phyloP scores from a whole-genome alignment of 2,888 invertebrate species.

The Sthenelais limicola region DNA sequence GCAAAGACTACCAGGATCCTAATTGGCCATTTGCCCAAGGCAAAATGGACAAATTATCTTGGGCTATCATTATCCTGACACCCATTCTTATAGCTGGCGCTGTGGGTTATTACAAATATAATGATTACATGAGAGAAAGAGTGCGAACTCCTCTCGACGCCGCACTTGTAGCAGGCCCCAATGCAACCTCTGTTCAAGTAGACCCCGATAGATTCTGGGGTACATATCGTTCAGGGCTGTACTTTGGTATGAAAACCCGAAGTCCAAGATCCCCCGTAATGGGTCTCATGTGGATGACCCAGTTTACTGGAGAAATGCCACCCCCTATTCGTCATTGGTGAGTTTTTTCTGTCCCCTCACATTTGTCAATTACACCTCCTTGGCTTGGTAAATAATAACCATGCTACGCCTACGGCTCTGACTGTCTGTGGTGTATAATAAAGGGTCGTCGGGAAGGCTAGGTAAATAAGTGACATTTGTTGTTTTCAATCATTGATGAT shows the following conservation, averaged over 20 bases:
- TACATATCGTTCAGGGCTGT: slow-evolving; percentile 78
- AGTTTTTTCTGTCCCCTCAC: too few species aligned
- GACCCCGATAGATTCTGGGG: slow-evolving; percentile 81
- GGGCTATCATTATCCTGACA: slow-evolving; percentile 41
- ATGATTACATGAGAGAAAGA: slow-evolving; percentile 37
- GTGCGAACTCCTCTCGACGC: slow-evolving; percentile 51
- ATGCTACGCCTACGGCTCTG: too few species aligned
- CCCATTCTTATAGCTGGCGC: slow-evolving; percentile 38
- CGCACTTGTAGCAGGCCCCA: slow-evolving; percentile 42
- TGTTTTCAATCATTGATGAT: too few species aligned
- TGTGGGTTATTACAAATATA: slow-evolving; percentile 41
- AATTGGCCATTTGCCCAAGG: slow-evolving; percentile 47
- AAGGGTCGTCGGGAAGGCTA: too few species aligned
- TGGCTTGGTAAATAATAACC: too few species aligned
- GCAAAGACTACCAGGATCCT: slow-evolving; percentile 46
- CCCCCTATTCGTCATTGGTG: slow-evolving; percentile 88
- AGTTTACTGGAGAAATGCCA: slow-evolving; percentile 76
- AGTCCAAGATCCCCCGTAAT: slow-evolving; percentile 90
- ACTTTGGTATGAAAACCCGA: slow-evolving; percentile 82
- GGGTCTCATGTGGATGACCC: slow-evolving; percentile 96
- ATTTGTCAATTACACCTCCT: too few species aligned
- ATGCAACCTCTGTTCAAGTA: slow-evolving; percentile 41
- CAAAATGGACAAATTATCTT: slow-evolving; percentile 45
- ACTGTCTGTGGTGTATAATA: too few species aligned
- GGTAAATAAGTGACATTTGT: too few species aligned